Evolutionary conservation across 2,113 vertebrate genomes (phyloP), one percentile per base, ranked within the genome.

Genomic region (Pomatorhinus ruficollis): DNA sequence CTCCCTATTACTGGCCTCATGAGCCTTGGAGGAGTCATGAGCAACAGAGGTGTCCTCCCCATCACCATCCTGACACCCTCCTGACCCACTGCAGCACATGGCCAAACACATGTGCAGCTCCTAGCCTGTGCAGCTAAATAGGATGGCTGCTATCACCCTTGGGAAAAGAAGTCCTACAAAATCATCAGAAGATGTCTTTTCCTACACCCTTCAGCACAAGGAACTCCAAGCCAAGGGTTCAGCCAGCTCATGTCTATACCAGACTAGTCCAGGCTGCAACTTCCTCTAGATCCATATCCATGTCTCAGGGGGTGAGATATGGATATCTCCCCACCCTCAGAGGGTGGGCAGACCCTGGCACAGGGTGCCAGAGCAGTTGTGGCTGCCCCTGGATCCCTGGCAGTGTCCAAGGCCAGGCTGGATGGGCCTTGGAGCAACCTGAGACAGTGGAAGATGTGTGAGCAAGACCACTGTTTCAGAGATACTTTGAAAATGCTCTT

Each of bases 371-470:
- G 30, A 56, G 5, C 2, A 40, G 24, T 16, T 87, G 56, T 25
- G 75, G n/a, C 40, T 71, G 24, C 13, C 56, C 65, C 74, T 69
- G 66, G 10, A 65, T 33, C 12, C 52, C 60, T 81, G 44, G 52
- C 0, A 74, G 5, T 33, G 33, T 6, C 7, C 10, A 6, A 45
- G 28, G 8, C 7, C 45, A 25, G 37, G 33, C 0, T 52, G 59
- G 37, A 57, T 0, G 0, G 42, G 8, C 0, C 28, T 74, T 74
- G 44, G 12, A 66, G 28, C 53, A 42, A 0, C 25, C 75, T 64
- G 42, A 21, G 11, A 12, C 0, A n/a, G 24, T n/a, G 45, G 45
- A 40, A 82, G 6, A 14, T 33, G 16, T 44, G 56, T 42, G 8
- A 21, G 20, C 44, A 44, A 31, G 31, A 27, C 11, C 27, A 23